Base-by-base conservation (phyloP, 2,888 invertebrate genomes). In the Trissolcus brochymenae region DNA sequence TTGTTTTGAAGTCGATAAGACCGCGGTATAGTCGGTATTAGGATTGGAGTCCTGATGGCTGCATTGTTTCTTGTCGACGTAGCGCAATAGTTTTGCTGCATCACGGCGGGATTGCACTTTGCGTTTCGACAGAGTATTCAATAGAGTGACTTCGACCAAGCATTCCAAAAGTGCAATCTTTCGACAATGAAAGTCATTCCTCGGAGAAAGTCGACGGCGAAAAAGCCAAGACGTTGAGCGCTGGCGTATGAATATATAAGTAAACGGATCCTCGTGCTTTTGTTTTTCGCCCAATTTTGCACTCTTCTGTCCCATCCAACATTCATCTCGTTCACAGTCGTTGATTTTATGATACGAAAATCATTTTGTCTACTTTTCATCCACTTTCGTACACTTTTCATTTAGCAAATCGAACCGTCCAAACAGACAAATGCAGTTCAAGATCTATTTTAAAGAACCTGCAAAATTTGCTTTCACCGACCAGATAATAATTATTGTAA, bases 31-130 rank as follows among this genome's bases (percentile, higher is more conserved):
- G 78, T 80, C 57, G 67, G 62, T 55, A 80, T 81, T 83, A 79
- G 82, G 81, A 82, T 84, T 82, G 84, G 79, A 80, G 83, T 81
- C 81, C 80, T 81, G 71, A 80, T 82, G 82, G 81, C 84, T 82
- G 84, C 84, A 86, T 86, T 86, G 86, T 86, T 85, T 86, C 83
- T 85, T 84, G 84, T 82, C 82, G 83, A 85, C 82, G 84, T 83
- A 84, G 85, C 84, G 82, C 80, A 78, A 80, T 82, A 84, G 78
- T 78, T 80, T 80, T 79, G 81, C 80, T 82, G 80, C 82, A 82
- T 80, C 81, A 81, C 81, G 78, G 77, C 80, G 67, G 79, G 77
- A 83, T 82, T 84, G 83, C 83, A 84, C 82, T 85, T 85, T 82
- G 82, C 82, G 84, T 84, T 84, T 83, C 81, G 77, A 50, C 78